Evolutionary conservation across 2,797 vertebrate species (phyloP).

Genomic region (Somateria mollissima): DNA sequence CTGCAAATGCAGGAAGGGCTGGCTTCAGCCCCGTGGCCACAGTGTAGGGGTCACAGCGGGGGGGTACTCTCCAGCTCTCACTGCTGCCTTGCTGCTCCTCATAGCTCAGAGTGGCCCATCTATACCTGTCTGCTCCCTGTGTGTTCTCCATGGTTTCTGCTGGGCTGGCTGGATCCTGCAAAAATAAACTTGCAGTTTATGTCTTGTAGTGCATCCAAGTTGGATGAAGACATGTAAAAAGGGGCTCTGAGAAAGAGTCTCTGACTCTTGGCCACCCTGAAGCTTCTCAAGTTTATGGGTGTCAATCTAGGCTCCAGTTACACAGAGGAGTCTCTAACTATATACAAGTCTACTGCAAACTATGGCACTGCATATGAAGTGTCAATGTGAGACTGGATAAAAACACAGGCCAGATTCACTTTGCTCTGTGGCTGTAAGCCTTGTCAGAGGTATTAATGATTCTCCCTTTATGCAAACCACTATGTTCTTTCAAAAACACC

Average conservation of each 20-base stretch:
- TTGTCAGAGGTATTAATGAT: neutral
- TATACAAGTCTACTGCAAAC: neutral
- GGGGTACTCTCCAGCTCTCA: neutral
- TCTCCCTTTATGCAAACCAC: neutral
- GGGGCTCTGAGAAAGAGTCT: neutral
- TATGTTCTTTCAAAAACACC: neutral
- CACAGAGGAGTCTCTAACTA: neutral
- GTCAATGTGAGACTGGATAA: neutral
- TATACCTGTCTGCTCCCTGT: neutral
- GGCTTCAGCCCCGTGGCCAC: conserved; percentile 28
- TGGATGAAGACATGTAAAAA: neutral
- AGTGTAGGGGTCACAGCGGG: conserved; percentile 31
- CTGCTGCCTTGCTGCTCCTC: conserved; percentile 29
- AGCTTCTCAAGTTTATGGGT: neutral
- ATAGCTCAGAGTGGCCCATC: neutral
- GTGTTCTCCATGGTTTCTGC: conserved; percentile 45
- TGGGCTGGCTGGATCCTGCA: conserved; percentile 40
- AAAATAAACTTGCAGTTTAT: conserved; percentile 21
- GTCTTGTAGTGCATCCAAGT: neutral
- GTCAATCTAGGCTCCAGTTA: neutral
- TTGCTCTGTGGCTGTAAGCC: neutral
- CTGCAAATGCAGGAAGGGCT: neutral
- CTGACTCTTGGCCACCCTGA: neutral
- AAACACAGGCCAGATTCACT: neutral
- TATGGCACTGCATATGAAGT: neutral